Evolutionary conservation across 1,140 invertebrate genomes (phyloP).

Genomic region (Platyscapa corneri): DNA sequence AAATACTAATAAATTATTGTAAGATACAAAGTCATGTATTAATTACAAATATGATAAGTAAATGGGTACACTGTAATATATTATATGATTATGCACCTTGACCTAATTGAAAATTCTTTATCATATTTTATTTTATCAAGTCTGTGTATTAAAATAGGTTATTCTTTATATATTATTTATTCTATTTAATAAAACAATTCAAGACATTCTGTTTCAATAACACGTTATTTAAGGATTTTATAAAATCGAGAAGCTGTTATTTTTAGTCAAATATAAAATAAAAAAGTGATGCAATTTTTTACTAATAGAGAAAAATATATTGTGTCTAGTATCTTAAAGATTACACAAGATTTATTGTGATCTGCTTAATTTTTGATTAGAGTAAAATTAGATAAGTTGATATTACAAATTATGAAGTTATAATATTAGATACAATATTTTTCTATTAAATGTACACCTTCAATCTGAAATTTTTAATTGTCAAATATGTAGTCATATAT

Average conservation of each 20-base stretch:
- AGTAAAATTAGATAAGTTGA: too few species aligned
- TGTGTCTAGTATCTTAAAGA: too few species aligned
- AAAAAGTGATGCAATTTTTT: not conserved
- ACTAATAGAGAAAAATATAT: not conserved
- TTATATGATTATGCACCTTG: not conserved
- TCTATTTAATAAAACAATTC: not conserved
- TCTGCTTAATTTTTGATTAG: too few species aligned
- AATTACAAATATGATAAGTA: not conserved
- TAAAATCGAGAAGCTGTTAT: not conserved
- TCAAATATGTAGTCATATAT: too few species aligned
- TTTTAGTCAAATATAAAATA: too few species aligned
- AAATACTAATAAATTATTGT: not conserved
- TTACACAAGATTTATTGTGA: too few species aligned
- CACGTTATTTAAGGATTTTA: not conserved
- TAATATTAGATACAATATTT: too few species aligned
- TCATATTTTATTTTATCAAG: not conserved
- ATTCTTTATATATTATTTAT: not conserved
- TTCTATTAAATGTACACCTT: too few species aligned
- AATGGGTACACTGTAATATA: not conserved
- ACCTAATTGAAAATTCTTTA: constrained; percentile 4
- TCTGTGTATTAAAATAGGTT: not conserved
- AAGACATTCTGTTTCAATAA: not conserved
- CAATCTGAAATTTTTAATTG: too few species aligned
- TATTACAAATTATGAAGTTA: too few species aligned
- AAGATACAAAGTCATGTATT: not conserved